Evolutionary conservation across 2,113 vertebrate genomes (phyloP).

Genomic region (Indri indri): DNA sequence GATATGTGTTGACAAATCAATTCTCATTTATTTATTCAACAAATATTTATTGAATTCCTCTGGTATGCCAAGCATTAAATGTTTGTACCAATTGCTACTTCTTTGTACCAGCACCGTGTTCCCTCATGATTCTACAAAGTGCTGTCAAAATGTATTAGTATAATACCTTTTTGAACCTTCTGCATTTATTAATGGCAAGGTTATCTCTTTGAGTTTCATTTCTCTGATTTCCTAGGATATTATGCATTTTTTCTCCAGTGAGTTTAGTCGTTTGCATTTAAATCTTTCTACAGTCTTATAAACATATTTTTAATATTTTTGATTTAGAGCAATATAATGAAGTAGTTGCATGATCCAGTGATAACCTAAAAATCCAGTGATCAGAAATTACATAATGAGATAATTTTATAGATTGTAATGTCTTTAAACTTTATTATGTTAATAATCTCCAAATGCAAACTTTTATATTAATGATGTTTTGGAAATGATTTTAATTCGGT

Average conservation of each 20-base stretch:
- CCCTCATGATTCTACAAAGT: not conserved
- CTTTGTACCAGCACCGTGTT: not conserved
- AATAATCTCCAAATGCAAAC: not conserved
- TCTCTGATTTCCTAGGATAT: not conserved
- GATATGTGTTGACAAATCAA: not conserved
- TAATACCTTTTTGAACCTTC: not conserved
- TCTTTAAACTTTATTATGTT: constrained; percentile 20
- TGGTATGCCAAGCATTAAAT: not conserved
- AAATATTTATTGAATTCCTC: not conserved
- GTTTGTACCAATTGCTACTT: not conserved
- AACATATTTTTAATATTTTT: not conserved
- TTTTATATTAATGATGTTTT: constrained; percentile 5
- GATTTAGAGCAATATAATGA: not conserved
- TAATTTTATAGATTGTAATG: not conserved
- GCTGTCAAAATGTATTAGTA: not conserved
- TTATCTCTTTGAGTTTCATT: not conserved
- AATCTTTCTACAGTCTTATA: not conserved
- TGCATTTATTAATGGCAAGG: not conserved
- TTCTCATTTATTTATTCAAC: not conserved
- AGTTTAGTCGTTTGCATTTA: not conserved
- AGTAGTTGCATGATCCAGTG: not conserved
- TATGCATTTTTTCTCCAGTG: not conserved
- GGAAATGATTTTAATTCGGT: constrained; percentile 2
- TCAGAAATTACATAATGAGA: not conserved
- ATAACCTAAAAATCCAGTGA: not conserved